phyloP scores from a whole-genome alignment of 2,113 vertebrate species.

The Centropus unirufus region DNA sequence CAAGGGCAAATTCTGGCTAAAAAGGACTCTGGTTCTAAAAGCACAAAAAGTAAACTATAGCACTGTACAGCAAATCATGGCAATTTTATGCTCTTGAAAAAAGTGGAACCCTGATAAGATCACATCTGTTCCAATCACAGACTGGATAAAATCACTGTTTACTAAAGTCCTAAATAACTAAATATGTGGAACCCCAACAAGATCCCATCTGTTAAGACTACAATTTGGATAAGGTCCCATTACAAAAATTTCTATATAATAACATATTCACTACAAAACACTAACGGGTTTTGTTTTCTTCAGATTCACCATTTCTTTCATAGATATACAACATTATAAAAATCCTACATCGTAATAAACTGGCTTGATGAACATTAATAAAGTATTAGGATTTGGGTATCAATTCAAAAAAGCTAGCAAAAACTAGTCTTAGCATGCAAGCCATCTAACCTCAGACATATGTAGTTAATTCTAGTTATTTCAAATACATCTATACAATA shows the following conservation, averaged over 20 bases:
- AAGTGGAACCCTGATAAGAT: conserved; percentile 88
- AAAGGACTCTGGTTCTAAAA: conserved; percentile 82
- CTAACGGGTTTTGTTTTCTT: conserved; percentile 3
- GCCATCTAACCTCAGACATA: not conserved
- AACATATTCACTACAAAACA: conserved; percentile 60
- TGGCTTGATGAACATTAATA: conserved; percentile 31
- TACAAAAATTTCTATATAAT: conserved; percentile 79
- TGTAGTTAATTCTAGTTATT: not conserved
- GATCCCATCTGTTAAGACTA: conserved; percentile 84
- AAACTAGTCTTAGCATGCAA: not conserved
- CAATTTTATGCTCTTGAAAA: conserved; percentile 85
- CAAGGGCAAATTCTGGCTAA: conserved; percentile 85
- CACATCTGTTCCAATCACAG: conserved; percentile 90
- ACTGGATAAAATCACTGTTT: conserved; percentile 88
- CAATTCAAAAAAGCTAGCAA: not conserved
- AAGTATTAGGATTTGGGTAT: not conserved
- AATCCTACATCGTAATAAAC: not conserved
- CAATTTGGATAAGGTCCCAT: conserved; percentile 80
- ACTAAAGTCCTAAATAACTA: conserved; percentile 89
- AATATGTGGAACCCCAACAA: conserved; percentile 88
- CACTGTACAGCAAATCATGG: conserved; percentile 87
- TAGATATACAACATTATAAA: conserved; percentile 17
- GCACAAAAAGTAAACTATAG: conserved; percentile 82
- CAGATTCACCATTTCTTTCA: conserved; percentile 15
- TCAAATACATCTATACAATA: not conserved